Evolutionary conservation across 2,797 vertebrate genomes (phyloP), one percentile per base, ranked within the genome.

Genomic region (Tiaroga cobitis): DNA sequence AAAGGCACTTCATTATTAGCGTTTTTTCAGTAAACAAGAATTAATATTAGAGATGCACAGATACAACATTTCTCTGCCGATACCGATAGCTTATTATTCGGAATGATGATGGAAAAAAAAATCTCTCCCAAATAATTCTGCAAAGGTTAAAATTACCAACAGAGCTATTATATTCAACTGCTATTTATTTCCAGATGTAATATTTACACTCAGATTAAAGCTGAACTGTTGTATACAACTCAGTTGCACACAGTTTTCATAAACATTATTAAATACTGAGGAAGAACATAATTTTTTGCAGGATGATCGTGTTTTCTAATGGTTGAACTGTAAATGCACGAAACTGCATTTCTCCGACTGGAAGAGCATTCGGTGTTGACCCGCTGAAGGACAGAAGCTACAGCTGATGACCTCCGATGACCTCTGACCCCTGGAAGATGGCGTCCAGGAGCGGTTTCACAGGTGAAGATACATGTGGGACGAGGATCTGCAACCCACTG

Each of bases 361-460:
- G 16, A 49, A 18, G 43, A 49, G 41, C 39, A 72, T 19, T 74
- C 8, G 5, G 3, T 24, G 32, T 56, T 56, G 4, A 39, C 4
- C 75, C 3, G 34, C 75, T 61, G 75, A 8, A 59, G 75, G 75
- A 61, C 34, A 41, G 24, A 26, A 61, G 8, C 37, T 77, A 5
- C 75, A 18, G 5, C 74, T 39, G 54, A 15, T 46, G 43, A 46
- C n/a, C 51, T 77, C 75, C 8, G 75, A 26, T 59, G 75, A 77
- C 75, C 75, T 61, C 37, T 78, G 75, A 78, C 34, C 54, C n/a
- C 75, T 21, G 56, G 32, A 77, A 39, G 51, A n/a, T n/a, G 51
- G 26, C 1, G n/a, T 74, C 18, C 43, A 49, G 72, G 43, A 74
- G 43, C 11, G 5, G 8, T 75, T 24, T 51, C 26, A 2, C 16